phyloP scores from a whole-genome alignment of 2,888 invertebrate species.

The Macroteleia sp. region DNA sequence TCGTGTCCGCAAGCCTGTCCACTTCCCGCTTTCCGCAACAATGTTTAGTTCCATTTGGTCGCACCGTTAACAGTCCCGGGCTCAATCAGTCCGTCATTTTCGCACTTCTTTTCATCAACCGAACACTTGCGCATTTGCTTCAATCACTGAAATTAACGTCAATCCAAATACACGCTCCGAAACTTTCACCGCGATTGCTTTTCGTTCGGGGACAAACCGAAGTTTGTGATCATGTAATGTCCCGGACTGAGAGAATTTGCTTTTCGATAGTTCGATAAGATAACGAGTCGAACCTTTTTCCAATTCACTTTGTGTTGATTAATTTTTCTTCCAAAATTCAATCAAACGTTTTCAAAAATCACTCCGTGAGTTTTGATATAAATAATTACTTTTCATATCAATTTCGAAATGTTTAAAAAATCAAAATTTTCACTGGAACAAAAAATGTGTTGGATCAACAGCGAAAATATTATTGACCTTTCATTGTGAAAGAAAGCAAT shows the following conservation, averaged over 20 bases:
- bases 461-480: too few relatives aligned
- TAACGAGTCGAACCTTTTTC: too few relatives aligned
- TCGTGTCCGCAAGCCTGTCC: slow-evolving; percentile 58
- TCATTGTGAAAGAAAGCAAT: too few relatives aligned
- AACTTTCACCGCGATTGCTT: slow-evolving; percentile 19
- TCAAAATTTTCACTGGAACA: too few relatives aligned
- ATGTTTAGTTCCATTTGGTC: slow-evolving; percentile 67
- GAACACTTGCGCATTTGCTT: slow-evolving; percentile 21
- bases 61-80: slow-evolving; percentile 17
- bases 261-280: background rate
- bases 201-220: background rate
- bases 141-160: slow-evolving; percentile 44
- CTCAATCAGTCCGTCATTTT: slow-evolving; percentile 53
- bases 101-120: slow-evolving; percentile 34
- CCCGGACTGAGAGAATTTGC: background rate
- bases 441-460: too few relatives aligned
- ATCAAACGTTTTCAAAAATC: too few relatives aligned
- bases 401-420: too few relatives aligned
- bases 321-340: too few relatives aligned
- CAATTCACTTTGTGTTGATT: too few relatives aligned
- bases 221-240: slow-evolving; percentile 4
- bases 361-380: too few relatives aligned
- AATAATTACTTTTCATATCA: too few relatives aligned
- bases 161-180: slow-evolving; percentile 14
- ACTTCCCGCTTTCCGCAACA: slow-evolving; percentile 60